Conservation (phyloP, 2,113 vertebrate genomes). For the Syngnathus scovelli region DNA sequence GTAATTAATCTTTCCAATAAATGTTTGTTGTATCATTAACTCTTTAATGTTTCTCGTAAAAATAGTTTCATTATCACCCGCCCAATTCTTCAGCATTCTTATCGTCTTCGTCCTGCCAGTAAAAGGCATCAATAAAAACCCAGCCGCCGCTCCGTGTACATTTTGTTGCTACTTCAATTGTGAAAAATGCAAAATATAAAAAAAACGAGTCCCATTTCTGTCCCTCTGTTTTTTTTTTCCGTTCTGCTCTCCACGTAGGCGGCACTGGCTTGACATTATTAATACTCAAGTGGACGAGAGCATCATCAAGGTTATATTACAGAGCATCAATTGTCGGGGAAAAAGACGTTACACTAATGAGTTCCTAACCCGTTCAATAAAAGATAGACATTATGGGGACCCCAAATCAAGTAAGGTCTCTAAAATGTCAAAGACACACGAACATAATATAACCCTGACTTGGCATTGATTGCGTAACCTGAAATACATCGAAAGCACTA, state of each 20-base stretch:
- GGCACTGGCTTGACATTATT: slow-evolving; percentile 16
- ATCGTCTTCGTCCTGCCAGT: neutral
- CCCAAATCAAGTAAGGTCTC: neutral
- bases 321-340: neutral
- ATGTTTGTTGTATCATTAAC: neutral
- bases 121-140: neutral
- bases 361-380: neutral
- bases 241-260: slow-evolving; percentile 35
- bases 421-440: slow-evolving; percentile 1
- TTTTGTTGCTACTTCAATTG: neutral
- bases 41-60: neutral
- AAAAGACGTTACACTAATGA: slow-evolving; percentile 3
- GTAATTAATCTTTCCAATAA: neutral
- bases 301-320: slow-evolving; percentile 42
- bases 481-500: neutral
- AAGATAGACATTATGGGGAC: neutral
- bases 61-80: neutral
- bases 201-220: slow-evolving; percentile 1
- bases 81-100: slow-evolving; percentile 1
- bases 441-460: neutral
- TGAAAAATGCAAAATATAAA: neutral
- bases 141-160: neutral
- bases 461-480: neutral
- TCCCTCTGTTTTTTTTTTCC: slow-evolving; percentile 1
- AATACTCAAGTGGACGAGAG: slow-evolving; percentile 9